Percentiles rank a stretch among this genome's conserved stretches.
phyloP scores from a whole-genome alignment of 2,113 vertebrate genomes.

The Pteropus alecto region DNA sequence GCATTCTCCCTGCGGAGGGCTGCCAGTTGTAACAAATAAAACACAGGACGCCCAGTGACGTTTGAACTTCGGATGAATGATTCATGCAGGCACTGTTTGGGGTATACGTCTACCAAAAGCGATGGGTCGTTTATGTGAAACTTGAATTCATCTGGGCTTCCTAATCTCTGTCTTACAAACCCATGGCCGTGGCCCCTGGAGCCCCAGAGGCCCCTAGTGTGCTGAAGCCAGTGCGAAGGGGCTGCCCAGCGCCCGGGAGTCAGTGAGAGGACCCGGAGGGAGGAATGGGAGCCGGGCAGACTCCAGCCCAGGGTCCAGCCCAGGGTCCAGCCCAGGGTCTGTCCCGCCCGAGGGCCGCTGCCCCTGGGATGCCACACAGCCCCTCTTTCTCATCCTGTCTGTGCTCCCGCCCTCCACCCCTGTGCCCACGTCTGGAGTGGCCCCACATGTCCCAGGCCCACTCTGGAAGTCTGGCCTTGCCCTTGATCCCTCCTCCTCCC shows the following conservation, averaged over 20 bases:
- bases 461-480: not conserved
- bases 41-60: not conserved
- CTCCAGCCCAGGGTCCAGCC: not conserved
- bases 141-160: not conserved
- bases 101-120: not conserved
- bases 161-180: not conserved
- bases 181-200: not conserved
- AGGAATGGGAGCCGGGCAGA: not conserved
- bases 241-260: not conserved
- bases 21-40: not conserved
- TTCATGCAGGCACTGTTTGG: accelerated
- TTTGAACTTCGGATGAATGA: not conserved
- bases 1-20: not conserved
- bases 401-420: accelerated
- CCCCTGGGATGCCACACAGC: not conserved
- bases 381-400: not conserved
- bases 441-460: not conserved
- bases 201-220: not conserved
- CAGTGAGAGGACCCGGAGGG: not conserved
- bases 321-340: not conserved
- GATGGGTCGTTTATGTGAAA: not conserved
- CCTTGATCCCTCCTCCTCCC: not conserved
- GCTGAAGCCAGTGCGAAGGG: not conserved
- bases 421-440: not conserved
- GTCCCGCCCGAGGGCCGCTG: not conserved